Conservation (phyloP, 1,140 invertebrate species). For the Drosophila pandora region DNA sequence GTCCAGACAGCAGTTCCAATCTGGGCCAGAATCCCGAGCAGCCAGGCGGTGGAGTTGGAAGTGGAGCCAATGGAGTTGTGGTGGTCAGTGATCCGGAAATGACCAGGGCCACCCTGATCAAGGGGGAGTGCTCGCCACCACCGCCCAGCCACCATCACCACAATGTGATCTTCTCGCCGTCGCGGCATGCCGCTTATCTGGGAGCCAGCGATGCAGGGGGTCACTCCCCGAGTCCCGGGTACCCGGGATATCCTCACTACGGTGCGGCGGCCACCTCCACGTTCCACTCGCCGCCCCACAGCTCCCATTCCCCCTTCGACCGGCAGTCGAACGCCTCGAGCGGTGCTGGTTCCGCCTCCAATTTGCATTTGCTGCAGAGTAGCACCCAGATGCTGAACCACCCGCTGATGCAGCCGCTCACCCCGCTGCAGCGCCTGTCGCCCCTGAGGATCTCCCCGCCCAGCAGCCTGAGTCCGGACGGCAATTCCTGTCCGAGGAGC, state of each 20-base stretch:
- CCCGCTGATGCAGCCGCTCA: slow-evolving; percentile 86
- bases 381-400: slow-evolving; percentile 84
- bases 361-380: slow-evolving; percentile 81
- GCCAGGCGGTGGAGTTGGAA: slow-evolving; percentile 5
- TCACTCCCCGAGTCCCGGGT: slow-evolving; percentile 74
- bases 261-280: slow-evolving; percentile 77
- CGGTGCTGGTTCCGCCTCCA: slow-evolving; percentile 83
- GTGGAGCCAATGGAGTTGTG: slow-evolving; percentile 2
- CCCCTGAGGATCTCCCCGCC: slow-evolving; percentile 85
- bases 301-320: slow-evolving; percentile 79
- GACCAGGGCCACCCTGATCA: slow-evolving; percentile 50
- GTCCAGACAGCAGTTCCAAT: slow-evolving; percentile 92
- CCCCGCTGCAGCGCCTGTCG: slow-evolving; percentile 84
- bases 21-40: slow-evolving; percentile 61
- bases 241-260: slow-evolving; percentile 83
- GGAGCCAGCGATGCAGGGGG: slow-evolving; percentile 34
- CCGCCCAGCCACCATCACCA: slow-evolving; percentile 56
- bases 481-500: slow-evolving; percentile 87
- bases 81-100: slow-evolving; percentile 57
- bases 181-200: slow-evolving; percentile 39
- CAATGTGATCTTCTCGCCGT: slow-evolving; percentile 72
- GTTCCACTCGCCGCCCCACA: slow-evolving; percentile 83
- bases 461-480: slow-evolving; percentile 88
- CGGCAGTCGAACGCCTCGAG: slow-evolving; percentile 71
- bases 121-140: slow-evolving; percentile 75